Evolutionary conservation across 1,140 invertebrate genomes (phyloP).

Genomic region (Pogonomyrmex californicus): DNA sequence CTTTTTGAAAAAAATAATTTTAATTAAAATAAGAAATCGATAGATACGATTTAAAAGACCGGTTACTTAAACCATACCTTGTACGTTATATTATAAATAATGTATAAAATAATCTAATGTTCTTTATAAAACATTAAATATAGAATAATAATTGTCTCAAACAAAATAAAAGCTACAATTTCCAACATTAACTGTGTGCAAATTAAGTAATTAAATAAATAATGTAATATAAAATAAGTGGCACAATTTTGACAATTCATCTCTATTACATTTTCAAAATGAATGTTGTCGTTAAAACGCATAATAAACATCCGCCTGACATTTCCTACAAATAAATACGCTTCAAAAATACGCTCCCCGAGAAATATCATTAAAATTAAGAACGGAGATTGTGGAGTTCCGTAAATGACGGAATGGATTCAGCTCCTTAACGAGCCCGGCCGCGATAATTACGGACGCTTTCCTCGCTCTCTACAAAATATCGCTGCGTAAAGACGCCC

Average conservation of each 20-base stretch:
- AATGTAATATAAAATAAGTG: no score
- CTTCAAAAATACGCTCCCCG: neutral
- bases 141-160: no score
- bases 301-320: slow-evolving; percentile 9
- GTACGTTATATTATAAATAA: no score
- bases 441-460: neutral
- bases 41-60: no score
- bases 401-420: neutral
- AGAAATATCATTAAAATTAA: slow-evolving; percentile 39
- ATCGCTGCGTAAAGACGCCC: slow-evolving; percentile 30
- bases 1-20: no score
- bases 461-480: slow-evolving; percentile 14
- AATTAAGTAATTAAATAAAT: no score
- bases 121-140: no score
- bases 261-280: neutral
- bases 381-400: neutral
- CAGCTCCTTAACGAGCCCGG: slow-evolving; percentile 1
- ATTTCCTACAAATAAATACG: slow-evolving; percentile 5
- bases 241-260: neutral
- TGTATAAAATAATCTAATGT: no score
- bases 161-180: no score
- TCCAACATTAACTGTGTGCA: no score
- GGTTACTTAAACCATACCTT: no score
- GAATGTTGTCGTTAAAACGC: neutral
- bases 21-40: no score